phyloP scores from a whole-genome alignment of 1,140 invertebrate species.

The Drosophila navojoa region DNA sequence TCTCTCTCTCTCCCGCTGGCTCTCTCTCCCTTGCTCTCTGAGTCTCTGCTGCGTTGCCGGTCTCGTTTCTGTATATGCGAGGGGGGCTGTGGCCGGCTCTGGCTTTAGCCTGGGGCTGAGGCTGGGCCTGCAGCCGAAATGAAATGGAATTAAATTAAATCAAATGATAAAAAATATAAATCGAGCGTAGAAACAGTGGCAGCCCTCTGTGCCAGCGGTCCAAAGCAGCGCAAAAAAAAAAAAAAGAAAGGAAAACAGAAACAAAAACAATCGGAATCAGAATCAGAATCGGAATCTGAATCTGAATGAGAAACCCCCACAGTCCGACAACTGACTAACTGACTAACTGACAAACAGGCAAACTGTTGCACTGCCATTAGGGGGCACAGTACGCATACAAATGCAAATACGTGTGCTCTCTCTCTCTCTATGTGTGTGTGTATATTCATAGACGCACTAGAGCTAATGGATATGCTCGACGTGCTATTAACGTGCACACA shows the following conservation, averaged over 20 bases:
- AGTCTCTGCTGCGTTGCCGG: slow-evolving; percentile 11
- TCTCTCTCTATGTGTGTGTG: neutral
- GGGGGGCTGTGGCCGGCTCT: neutral
- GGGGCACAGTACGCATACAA: slow-evolving; percentile 27
- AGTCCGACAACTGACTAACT: slow-evolving; percentile 33
- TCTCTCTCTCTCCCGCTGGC: neutral
- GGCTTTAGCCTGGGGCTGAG: slow-evolving; percentile 1
- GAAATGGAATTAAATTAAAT: slow-evolving; percentile 81
- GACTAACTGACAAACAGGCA: slow-evolving; percentile 34
- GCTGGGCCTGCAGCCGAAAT: slow-evolving; percentile 59
- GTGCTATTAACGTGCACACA: slow-evolving; percentile 27
- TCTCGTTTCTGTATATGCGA: slow-evolving; percentile 12
- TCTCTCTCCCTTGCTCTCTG: neutral
- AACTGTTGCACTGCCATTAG: slow-evolving; percentile 47
- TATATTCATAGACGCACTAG: slow-evolving; percentile 15
- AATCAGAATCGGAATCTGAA: slow-evolving; percentile 37
- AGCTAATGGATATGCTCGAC: slow-evolving; percentile 32
- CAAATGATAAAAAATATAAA: slow-evolving; percentile 83
- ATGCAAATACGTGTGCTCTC: neutral
- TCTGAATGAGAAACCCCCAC: slow-evolving; percentile 37
- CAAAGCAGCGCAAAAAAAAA: slow-evolving; percentile 6
- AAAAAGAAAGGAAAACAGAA: slow-evolving; percentile 10
- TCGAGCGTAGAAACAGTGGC: slow-evolving; percentile 79
- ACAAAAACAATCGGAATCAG: slow-evolving; percentile 39
- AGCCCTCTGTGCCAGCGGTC: slow-evolving; percentile 64